Base-by-base conservation (phyloP, 1,140 invertebrate genomes). In the Trissolcus basalis region DNA sequence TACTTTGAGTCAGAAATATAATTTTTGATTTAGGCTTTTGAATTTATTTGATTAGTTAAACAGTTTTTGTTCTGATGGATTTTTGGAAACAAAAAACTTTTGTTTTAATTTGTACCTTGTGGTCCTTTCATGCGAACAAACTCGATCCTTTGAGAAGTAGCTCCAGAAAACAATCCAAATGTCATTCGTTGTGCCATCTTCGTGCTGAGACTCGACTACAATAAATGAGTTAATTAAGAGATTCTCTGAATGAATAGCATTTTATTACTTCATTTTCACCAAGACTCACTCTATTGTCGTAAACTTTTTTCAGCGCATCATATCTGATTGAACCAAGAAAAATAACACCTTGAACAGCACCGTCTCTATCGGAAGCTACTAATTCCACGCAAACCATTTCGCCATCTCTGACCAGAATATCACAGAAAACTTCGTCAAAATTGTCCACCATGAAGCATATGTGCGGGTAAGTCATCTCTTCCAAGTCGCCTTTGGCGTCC, bases 401-500 rank as follows among this genome's bases (percentile, higher is more conserved):
- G 27, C 97, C 97, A 90, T 99, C 97, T 49, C 96, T 91, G 27
- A 99, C 96, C 85, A 98, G 89, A 85, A 96, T 96, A 92, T 97
- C 97, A 89, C 94, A 94, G 91, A 99, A 99, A 59, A 97, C 96
- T 92, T 99, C 97, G 89, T 99, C 98, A 89, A 99, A 99, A 90
- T 99, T 98, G 88, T 99, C 98, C 48, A 99, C 96, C 92, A 97
- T 97, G 88, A 99, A 99, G 89, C 96, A 99, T 78, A 99, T 97
- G 90, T 98, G 96, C 1, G 98, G 98, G 90, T 99, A 99, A 32
- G 97, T 98, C 84, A 99, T 99, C 89, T 99, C 96, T 89, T 99
- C 98, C 70, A 95, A 92, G 84, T 98, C 97, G 33, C 97, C 98
- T 89, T 99, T 99, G 11, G 95, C 95, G 86, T 99, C 97, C 97